These are phyloP conservation scores for Etheostoma spectabile DNA, from an alignment of 2,113 vertebrate genomes.

Conservation along the genomic window DNA sequence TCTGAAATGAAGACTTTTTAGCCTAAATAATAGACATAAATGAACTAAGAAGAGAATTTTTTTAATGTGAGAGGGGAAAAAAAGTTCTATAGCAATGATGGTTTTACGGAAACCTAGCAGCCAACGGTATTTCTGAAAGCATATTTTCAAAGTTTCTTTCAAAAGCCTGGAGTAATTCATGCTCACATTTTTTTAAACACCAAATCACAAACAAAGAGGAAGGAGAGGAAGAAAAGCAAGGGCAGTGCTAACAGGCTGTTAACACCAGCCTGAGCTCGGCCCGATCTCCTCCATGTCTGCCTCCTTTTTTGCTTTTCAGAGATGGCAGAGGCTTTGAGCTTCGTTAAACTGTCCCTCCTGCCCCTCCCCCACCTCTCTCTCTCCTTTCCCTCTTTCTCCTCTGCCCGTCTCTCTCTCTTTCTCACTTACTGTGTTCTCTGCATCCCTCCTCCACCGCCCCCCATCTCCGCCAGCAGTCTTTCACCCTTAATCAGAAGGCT, in stretches of 20 bases:
- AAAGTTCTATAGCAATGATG: slow-evolving; percentile 24
- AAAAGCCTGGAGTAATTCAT: slow-evolving; percentile 51
- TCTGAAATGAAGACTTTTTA: not conserved
- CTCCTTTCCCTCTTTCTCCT: slow-evolving; percentile 53
- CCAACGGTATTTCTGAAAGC: slow-evolving; percentile 26
- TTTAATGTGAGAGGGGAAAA: not conserved
- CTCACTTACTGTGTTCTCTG: slow-evolving; percentile 59
- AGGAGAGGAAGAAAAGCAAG: slow-evolving; percentile 53
- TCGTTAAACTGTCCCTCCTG: slow-evolving; percentile 77
- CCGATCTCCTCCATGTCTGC: slow-evolving; percentile 67
- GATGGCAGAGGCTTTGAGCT: slow-evolving; percentile 79
- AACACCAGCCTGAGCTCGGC: slow-evolving; percentile 69
- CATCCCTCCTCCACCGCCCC: slow-evolving; percentile 38
- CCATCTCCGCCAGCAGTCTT: slow-evolving; percentile 75
- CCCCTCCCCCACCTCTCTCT: slow-evolving; percentile 67
- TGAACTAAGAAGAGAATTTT: not conserved
- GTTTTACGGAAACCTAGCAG: slow-evolving; percentile 27
- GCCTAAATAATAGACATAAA: not conserved
- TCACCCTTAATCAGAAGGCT: slow-evolving; percentile 83
- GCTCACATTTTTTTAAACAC: slow-evolving; percentile 59
- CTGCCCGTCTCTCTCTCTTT: slow-evolving; percentile 41
- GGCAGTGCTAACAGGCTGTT: slow-evolving; percentile 73
- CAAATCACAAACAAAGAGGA: slow-evolving; percentile 70
- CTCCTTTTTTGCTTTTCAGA: slow-evolving; percentile 71
- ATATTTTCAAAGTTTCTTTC: slow-evolving; percentile 57